phyloP scores from a whole-genome alignment of 2,888 invertebrate genomes.

The Caenorhabditis drosophilae region DNA sequence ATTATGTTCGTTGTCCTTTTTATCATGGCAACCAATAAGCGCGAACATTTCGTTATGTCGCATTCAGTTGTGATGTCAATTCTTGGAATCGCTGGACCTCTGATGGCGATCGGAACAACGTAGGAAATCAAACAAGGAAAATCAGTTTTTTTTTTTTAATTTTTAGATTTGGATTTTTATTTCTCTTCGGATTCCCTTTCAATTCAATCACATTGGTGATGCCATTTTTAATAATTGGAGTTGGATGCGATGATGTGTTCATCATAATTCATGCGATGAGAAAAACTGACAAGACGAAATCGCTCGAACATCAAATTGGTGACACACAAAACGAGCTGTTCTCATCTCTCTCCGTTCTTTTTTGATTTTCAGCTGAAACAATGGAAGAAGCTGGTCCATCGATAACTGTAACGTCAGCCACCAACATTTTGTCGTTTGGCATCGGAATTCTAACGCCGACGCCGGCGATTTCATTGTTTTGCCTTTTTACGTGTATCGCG shows the following conservation, averaged over 20 bases:
- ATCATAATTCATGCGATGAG: slow-evolving; percentile 60
- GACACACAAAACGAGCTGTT: slow-evolving; percentile 5
- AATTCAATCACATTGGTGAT: slow-evolving; percentile 61
- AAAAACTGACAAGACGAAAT: slow-evolving; percentile 46
- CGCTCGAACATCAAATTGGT: slow-evolving; percentile 53
- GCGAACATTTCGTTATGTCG: slow-evolving; percentile 48
- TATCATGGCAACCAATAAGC: slow-evolving; percentile 44
- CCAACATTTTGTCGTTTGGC: slow-evolving; percentile 57
- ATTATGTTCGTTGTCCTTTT: slow-evolving; percentile 49
- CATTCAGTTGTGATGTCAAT: slow-evolving; percentile 51
- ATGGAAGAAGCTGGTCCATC: slow-evolving; percentile 21
- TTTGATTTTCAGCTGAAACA: neutral
- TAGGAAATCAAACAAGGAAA: slow-evolving; percentile 6
- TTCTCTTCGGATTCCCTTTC: slow-evolving; percentile 54
- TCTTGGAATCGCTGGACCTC: slow-evolving; percentile 56
- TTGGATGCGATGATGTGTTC: slow-evolving; percentile 62
- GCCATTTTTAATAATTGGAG: slow-evolving; percentile 62
- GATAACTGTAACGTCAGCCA: slow-evolving; percentile 59
- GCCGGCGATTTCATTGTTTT: slow-evolving; percentile 58
- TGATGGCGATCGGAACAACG: slow-evolving; percentile 54
- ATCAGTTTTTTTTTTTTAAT: neutral
- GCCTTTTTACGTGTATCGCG: slow-evolving; percentile 55
- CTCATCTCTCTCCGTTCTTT: too few relatives aligned
- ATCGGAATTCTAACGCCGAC: slow-evolving; percentile 55
- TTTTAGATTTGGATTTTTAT: slow-evolving; percentile 51